Evolutionary conservation across 2,797 vertebrate genomes (phyloP).

Genomic region (Brotula barbata): DNA sequence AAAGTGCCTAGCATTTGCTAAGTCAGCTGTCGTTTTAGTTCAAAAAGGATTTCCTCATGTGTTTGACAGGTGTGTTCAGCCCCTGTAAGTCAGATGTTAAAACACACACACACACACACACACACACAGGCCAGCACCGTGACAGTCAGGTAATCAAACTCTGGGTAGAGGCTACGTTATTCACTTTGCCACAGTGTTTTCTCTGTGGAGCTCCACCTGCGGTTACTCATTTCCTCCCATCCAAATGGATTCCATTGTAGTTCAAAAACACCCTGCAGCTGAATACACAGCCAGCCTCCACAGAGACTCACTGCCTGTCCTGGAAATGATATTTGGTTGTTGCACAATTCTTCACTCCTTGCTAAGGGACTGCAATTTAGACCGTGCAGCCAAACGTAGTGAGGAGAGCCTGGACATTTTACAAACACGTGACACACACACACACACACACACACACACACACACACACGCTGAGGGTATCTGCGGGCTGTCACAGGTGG

Average conservation of each 20-base stretch:
- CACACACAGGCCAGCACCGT: background rate
- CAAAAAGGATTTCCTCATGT: too few relatives aligned
- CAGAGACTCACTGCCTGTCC: conserved; percentile 36
- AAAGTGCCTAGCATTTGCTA: too few relatives aligned
- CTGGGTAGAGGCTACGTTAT: background rate
- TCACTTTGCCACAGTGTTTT: background rate
- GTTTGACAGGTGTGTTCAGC: too few relatives aligned
- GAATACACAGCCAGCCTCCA: conserved; percentile 32
- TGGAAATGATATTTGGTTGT: conserved; percentile 45
- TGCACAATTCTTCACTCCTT: conserved; percentile 42
- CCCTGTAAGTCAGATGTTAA: too few relatives aligned
- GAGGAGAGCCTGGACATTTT: conserved; percentile 47
- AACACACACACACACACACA: too few relatives aligned
- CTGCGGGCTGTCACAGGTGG: conserved; percentile 68
- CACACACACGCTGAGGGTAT: conserved; percentile 56
- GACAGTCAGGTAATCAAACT: conserved; percentile 7
- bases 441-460: conserved; percentile 27
- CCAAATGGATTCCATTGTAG: conserved; percentile 42
- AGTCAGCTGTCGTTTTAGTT: background rate
- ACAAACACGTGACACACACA: conserved; percentile 47
- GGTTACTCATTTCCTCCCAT: conserved; percentile 29
- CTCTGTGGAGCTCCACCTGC: conserved; percentile 30
- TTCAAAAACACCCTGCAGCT: conserved; percentile 37
- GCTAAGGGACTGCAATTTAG: conserved; percentile 52
- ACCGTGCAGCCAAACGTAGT: conserved; percentile 26